Evolutionary conservation across 2,797 vertebrate genomes (phyloP), one percentile per base, ranked within the genome.

Genomic region (Xenops minutus): DNA sequence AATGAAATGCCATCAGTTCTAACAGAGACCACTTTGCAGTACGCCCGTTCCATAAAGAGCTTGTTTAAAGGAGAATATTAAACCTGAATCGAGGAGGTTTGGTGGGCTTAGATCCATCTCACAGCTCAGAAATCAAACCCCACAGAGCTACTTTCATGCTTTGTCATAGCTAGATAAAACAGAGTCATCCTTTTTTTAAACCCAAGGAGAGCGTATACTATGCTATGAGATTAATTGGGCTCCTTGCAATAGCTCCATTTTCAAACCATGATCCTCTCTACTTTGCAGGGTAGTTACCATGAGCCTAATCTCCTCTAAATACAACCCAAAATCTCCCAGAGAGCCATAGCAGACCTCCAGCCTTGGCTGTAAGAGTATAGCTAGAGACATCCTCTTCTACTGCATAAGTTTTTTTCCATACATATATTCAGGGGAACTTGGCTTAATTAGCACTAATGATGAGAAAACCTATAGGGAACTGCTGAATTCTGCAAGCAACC

Each of bases 361-460:
- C 30, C 37, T n/a, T 46, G 19, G 16, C 62, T 75, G 0, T 15
- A 49, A 71, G 44, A n/a, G 30, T 43, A 3, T 0, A 91, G 32
- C 26, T 75, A 62, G 12, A 75, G 14, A 81, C 41, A 64, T 15
- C 9, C 62, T 55, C 26, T 41, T 85, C 68, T 69, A n/a, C 66
- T 75, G 51, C 15, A 0, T 30, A 58, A 72, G 14, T 21, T 6
- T 77, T 86, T 59, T 59, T 43, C 9, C 32, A 84, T 56, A 43
- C 12, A 22, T 2, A 4, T 32, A 84, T 93, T 86, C 75, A 84
- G 66, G 63, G 52, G 34, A 92, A 69, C 41, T 46, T 61, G 30
- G 55, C 29, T 85, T 94, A 97, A 95, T 95, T 94, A 95, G 63
- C 71, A 86, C 71, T 88, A 95, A 95, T 92, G 77, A 95, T 86